Evolutionary conservation across 2,113 vertebrate species (phyloP), one percentile per base, ranked within the genome.

Genomic region (Sinocyclocheilus grahami): DNA sequence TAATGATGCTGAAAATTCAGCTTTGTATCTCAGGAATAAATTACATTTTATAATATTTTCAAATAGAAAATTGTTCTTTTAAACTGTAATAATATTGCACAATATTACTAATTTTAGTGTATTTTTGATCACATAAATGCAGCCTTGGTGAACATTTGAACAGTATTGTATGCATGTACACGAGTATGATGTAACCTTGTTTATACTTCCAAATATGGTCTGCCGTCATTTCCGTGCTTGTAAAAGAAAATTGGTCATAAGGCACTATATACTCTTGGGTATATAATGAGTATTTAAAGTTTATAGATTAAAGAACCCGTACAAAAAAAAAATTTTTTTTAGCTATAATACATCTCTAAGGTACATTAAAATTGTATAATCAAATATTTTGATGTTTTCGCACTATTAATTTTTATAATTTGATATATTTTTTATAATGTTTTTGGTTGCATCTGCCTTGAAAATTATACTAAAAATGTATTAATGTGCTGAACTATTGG

Each of bases 151-250:
- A 10, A 33, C 65, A 16, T 33, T 33, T 6, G 2, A 67, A 5
- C 1, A 6, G 27, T 33, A 16, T 2, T 6, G 3, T 33, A 16
- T 33, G 27, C 27, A 69, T 18, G 53, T 20, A 11, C 22, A n/a
- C 1, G n/a, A 3, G 33, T 2, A 48, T 48, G 37, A 65, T 65
- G 20, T 33, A 48, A 53, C 42, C 24, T 82, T 30, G 24, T 11
- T 20, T 20, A 8, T 46, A 10, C 42, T 67, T 82, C n/a, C 58
- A 82, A 48, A 82, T 82, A 67, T 82, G 79, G 80, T 69, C 79
- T 46, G 37, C 3, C 42, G 2, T 10, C 10, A 2, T 46, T 12
- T 51, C 6, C 3, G 20, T 27, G 42, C 39, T 18, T 16, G 46
- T 24, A n/a, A 42, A 3, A 65, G 37, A 58, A 81, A 81, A 3